phyloP scores from a whole-genome alignment of 1,140 invertebrate species.

The Drosophila leontia region DNA sequence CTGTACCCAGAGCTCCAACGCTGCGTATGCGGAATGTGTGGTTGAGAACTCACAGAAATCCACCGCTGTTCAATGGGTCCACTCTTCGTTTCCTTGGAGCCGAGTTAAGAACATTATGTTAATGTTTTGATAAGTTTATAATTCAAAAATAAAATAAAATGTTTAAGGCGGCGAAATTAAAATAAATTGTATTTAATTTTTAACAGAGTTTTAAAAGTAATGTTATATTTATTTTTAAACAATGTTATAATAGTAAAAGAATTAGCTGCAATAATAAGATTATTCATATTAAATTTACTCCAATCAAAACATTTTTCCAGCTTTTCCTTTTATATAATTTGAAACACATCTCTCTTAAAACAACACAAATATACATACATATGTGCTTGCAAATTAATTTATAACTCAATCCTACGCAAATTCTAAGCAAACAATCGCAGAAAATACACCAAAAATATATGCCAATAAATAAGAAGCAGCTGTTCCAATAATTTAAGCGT shows the following conservation, averaged over 20 bases:
- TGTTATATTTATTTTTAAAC: too few relatives aligned
- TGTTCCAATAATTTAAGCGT: not conserved
- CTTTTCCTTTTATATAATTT: too few relatives aligned
- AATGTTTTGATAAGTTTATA: not conserved
- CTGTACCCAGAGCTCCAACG: not conserved
- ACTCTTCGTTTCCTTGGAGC: not conserved
- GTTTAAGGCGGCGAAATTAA: too few relatives aligned
- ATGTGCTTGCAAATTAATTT: too few relatives aligned
- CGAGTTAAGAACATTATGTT: not conserved
- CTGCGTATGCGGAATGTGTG: not conserved
- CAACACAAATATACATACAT: not conserved
- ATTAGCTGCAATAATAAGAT: too few relatives aligned
- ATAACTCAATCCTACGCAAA: not conserved
- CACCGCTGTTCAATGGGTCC: not conserved
- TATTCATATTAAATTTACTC: too few relatives aligned
- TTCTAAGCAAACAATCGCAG: not conserved
- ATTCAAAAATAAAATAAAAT: too few relatives aligned
- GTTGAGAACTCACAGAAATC: not conserved
- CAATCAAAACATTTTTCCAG: too few relatives aligned
- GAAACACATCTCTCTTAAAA: not conserved
- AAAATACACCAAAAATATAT: not conserved
- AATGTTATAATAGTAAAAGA: too few relatives aligned
- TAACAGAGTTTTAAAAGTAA: too few relatives aligned
- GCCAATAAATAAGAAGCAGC: not conserved
- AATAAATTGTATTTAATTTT: too few relatives aligned